phyloP scores from a whole-genome alignment of 2,797 vertebrate genomes.

The Vultur gryphus region DNA sequence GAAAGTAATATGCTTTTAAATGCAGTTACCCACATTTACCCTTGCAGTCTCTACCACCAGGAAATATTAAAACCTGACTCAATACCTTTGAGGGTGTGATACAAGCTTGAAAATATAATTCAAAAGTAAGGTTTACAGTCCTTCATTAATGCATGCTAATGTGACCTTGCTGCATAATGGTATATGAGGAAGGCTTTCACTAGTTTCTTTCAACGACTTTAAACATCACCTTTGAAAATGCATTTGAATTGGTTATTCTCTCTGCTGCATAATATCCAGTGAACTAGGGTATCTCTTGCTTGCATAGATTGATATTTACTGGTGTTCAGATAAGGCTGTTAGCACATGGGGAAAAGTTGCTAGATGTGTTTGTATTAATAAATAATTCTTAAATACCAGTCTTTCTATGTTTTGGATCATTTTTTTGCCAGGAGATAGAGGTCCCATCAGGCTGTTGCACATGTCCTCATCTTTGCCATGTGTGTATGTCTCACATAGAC shows the following conservation, averaged over 20 bases:
- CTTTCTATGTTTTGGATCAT: not conserved
- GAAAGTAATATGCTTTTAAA: not conserved
- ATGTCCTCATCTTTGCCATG: fast-evolving
- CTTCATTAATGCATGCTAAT: not conserved
- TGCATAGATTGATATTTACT: not conserved
- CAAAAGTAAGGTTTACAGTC: not conserved
- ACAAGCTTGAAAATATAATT: not conserved
- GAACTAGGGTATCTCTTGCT: not conserved
- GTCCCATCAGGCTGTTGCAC: not conserved
- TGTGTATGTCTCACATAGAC: not conserved
- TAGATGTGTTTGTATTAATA: not conserved
- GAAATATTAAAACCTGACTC: constrained; percentile 1
- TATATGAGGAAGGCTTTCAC: not conserved
- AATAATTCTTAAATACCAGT: not conserved
- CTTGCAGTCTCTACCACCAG: not conserved
- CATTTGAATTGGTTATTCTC: not conserved
- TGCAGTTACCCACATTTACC: not conserved
- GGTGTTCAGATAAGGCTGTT: not conserved
- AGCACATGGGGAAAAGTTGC: not conserved
- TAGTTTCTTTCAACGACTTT: not conserved
- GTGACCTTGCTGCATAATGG: not conserved
- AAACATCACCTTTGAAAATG: not conserved
- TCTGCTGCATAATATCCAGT: not conserved
- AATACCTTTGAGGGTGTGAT: not conserved
- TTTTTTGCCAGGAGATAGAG: not conserved